These are phyloP conservation scores for Megamerina dolium DNA, from an alignment of 2,888 invertebrate species.

Conservation along the genomic window DNA sequence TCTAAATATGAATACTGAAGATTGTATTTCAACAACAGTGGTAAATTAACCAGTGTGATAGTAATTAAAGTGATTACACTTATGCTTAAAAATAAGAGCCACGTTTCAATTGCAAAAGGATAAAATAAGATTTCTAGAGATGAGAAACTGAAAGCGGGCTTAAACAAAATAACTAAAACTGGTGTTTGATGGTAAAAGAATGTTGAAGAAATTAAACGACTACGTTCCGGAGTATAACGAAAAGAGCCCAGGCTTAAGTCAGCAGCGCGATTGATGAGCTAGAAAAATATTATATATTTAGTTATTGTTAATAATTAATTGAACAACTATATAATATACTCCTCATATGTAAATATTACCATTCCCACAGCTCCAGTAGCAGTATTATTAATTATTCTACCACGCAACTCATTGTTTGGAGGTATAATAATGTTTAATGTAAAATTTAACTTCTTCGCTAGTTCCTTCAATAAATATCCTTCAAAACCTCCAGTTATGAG, in stretches of 20 bases:
- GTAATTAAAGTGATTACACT: not conserved
- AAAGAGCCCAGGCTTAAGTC: not conserved
- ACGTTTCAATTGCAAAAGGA: not conserved
- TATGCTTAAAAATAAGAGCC: not conserved
- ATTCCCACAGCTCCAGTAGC: conserved; percentile 25
- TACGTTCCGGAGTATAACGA: not conserved
- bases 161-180: not conserved
- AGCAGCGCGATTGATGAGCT: not conserved
- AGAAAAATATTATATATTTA: not conserved
- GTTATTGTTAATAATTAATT: no score
- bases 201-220: not conserved
- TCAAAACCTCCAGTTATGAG: conserved; percentile 21
- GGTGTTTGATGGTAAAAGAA: not conserved
- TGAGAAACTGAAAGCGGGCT: not conserved
- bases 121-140: not conserved
- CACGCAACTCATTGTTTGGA: conserved; percentile 1
- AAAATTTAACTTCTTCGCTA: conserved; percentile 28
- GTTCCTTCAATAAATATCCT: conserved; percentile 21
- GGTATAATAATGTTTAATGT: conserved; percentile 14
- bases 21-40: no score
- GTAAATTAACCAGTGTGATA: no score
- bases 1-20: not conserved
- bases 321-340: no score
- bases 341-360: no score
- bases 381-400: conserved; percentile 13